Conservation (phyloP, 1,140 invertebrate species). For the Drosophila melanogaster region DNA sequence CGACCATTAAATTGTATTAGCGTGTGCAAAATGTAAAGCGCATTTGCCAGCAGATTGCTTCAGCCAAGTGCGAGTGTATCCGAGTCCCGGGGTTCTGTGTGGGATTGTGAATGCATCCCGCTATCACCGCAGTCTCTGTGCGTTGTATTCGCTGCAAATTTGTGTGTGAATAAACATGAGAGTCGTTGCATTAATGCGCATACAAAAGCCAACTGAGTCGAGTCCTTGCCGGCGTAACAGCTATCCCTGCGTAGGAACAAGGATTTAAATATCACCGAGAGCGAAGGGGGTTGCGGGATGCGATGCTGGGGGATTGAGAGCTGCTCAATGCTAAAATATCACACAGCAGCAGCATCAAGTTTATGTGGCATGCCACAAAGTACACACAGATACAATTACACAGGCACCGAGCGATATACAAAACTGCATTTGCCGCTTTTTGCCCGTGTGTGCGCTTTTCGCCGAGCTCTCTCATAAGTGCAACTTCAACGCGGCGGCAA, state of each 20-base stretch:
- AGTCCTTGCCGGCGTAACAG: constrained; percentile 1
- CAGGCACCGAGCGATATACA: constrained; percentile 13
- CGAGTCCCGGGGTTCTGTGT: background rate
- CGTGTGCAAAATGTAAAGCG: constrained; percentile 81
- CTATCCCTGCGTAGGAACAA: constrained; percentile 41
- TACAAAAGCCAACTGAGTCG: constrained; percentile 74
- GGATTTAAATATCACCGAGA: constrained; percentile 70
- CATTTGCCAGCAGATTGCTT: constrained; percentile 67
- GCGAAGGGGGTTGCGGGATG: background rate
- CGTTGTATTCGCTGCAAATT: constrained; percentile 78
- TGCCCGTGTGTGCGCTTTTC: constrained; percentile 35
- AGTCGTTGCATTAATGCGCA: constrained; percentile 82
- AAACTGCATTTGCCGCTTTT: constrained; percentile 48
- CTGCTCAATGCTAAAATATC: constrained; percentile 74
- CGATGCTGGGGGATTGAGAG: constrained; percentile 34
- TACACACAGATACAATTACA: constrained; percentile 30
- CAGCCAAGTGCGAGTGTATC: constrained; percentile 38
- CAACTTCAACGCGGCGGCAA: constrained; percentile 54
- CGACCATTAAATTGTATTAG: constrained; percentile 83
- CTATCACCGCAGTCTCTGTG: constrained; percentile 58
- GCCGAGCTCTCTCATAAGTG: constrained; percentile 61
- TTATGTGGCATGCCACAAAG: constrained; percentile 78
- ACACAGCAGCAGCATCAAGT: constrained; percentile 56
- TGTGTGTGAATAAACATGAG: constrained; percentile 83
- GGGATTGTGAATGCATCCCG: constrained; percentile 59